These are phyloP conservation scores for Calameuta idolon DNA, from an alignment of 2,888 invertebrate species.

Conservation along the genomic window DNA sequence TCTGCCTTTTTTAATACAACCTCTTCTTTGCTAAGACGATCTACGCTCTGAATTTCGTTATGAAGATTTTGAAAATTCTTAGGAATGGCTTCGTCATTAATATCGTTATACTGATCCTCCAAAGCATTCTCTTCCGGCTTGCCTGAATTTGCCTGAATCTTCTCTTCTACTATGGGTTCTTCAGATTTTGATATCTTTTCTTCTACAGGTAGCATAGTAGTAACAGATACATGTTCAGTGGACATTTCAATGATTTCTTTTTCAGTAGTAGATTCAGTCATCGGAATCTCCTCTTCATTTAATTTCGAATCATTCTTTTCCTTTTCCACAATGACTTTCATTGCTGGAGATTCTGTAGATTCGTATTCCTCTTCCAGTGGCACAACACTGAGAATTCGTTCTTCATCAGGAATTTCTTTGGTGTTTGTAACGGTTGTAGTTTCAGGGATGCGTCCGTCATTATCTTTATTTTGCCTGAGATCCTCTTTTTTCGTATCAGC, in stretches of 20 bases:
- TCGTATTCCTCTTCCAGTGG: constrained; percentile 37
- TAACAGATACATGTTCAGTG: constrained; percentile 25
- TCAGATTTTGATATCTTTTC: constrained; percentile 12
- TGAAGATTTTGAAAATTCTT: constrained; percentile 35
- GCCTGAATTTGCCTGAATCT: constrained; percentile 23
- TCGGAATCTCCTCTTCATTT: neutral
- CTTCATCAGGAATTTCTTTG: constrained; percentile 46
- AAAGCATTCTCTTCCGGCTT: constrained; percentile 51
- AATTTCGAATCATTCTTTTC: neutral
- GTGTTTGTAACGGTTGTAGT: neutral
- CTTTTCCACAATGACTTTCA: constrained; percentile 2
- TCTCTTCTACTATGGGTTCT: constrained; percentile 15
- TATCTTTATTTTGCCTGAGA: neutral
- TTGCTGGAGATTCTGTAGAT: neutral
- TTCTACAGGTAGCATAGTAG: constrained; percentile 16
- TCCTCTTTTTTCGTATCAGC: neutral
- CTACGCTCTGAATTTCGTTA: neutral
- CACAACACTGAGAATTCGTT: constrained; percentile 38
- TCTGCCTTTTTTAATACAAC: neutral
- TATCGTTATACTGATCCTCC: constrained; percentile 63
- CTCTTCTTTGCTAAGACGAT: neutral
- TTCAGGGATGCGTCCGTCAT: neutral
- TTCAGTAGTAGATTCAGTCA: constrained; percentile 14
- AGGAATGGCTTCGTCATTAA: constrained; percentile 50
- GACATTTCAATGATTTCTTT: constrained; percentile 11